Base-by-base conservation (phyloP, 1,140 invertebrate genomes). In the Plodia interpunctella region DNA sequence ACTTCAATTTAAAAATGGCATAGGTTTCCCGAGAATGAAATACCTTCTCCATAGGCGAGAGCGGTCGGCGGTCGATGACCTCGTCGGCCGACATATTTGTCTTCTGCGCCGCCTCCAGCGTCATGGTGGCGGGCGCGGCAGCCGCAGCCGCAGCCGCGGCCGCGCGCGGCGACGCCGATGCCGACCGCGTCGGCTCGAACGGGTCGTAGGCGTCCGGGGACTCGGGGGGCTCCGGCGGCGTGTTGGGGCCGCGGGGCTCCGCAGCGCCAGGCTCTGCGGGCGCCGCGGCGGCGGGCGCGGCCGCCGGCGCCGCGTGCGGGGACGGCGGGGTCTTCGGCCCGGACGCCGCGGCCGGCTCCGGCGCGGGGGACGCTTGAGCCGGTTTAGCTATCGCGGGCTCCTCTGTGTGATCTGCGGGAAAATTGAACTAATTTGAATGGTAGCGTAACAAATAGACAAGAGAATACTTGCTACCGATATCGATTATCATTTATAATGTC, bases 161-260 rank as follows among this genome's bases (percentile, higher is more conserved):
- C 5, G 90, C 90, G 0, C 93, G 94, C 0, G 92, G 92, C 8
- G 92, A 91, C 4, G 90, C 90, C 0, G 94, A 95, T 2, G 95
- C 91, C 2, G 95, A 96, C 76, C 95, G 96, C 0, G 96, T 96
- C 0, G 96, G 96, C 75, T 96, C 95, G 77, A 96, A 97, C 0
- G 96, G 96, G 92, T 97, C 96, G 79, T 97, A 97, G 3, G 92
- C 95, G 77, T 96, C 95, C 2, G 93, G 93, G 4, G 93, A 93
- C 9, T 91, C 92, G 0, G 92, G 92, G 0, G 93, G 92, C 53
- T 65, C 68, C 32, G 63, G 92, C 93, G 77, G 95, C 93, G 30
- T 92, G 91, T 1, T 92, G 91, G 19, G 92, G 91, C 1, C 92
- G 91, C 2, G 92, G 91, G 25, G 89, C 88, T 92, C 91, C 18